Evolutionary conservation across 2,797 vertebrate species (phyloP).

Genomic region (Cyclura pinguis): DNA sequence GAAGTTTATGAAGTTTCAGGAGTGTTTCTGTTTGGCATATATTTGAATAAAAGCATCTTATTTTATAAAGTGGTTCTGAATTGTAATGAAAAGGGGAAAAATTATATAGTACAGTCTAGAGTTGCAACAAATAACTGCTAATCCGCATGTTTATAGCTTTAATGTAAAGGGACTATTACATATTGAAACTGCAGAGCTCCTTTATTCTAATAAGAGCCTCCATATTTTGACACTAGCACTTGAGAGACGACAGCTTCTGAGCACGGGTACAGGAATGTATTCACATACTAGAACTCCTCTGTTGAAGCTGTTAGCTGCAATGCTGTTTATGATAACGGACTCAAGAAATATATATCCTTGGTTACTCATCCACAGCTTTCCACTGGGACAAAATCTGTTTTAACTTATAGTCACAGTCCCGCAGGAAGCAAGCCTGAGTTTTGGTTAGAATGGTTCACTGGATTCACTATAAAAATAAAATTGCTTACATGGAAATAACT

Average conservation of each 20-base stretch:
- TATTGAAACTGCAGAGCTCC: slow-evolving; percentile 32
- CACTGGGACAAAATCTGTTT: neutral
- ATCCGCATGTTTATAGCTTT: slow-evolving; percentile 27
- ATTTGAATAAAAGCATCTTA: slow-evolving; percentile 53
- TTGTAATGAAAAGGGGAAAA: slow-evolving; percentile 46
- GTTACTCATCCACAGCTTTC: neutral
- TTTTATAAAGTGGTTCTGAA: slow-evolving; percentile 50
- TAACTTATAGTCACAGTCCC: slow-evolving; percentile 1
- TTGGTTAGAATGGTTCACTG: neutral
- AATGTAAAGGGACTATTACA: slow-evolving; percentile 45
- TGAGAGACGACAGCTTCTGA: neutral
- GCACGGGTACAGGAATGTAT: neutral
- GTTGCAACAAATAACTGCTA: slow-evolving; percentile 43
- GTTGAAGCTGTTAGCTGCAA: neutral
- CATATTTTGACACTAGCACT: neutral
- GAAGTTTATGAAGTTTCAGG: slow-evolving; percentile 64
- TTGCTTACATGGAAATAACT: neutral
- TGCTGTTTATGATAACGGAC: neutral
- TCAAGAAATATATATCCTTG: slow-evolving; percentile 4
- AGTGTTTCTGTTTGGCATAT: slow-evolving; percentile 53
- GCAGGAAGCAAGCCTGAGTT: neutral
- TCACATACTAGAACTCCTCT: neutral
- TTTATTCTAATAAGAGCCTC: slow-evolving; percentile 33
- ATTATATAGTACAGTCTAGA: slow-evolving; percentile 45
- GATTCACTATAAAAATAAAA: neutral